These are phyloP conservation scores for Leontopithecus rosalia DNA, from an alignment of 2,797 vertebrate species.

Conservation along the genomic window DNA sequence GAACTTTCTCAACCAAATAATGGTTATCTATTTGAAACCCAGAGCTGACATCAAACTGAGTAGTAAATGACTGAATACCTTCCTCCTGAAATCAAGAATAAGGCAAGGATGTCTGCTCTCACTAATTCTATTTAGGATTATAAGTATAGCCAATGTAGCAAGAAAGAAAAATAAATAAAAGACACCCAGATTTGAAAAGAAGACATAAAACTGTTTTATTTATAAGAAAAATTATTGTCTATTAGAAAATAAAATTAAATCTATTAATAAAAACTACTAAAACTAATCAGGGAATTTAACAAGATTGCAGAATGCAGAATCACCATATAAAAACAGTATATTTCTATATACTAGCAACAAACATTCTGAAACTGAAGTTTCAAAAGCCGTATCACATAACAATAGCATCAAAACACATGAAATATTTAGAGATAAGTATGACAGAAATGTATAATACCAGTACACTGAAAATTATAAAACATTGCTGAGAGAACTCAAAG, in stretches of 20 bases:
- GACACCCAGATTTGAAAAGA: background rate
- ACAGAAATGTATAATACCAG: background rate
- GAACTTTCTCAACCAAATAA: background rate
- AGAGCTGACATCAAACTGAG: background rate
- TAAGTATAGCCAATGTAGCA: background rate
- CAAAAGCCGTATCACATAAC: background rate
- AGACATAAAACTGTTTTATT: background rate
- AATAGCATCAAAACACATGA: background rate
- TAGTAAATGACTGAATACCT: background rate
- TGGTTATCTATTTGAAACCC: background rate
- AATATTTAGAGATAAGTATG: background rate
- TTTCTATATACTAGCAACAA: background rate
- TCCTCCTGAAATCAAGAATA: background rate
- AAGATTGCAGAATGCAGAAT: background rate
- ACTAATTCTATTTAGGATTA: background rate
- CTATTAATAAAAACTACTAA: background rate
- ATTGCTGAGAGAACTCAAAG: background rate
- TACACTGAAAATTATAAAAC: background rate
- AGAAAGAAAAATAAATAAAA: background rate
- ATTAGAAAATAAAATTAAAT: background rate
- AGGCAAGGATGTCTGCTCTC: background rate
- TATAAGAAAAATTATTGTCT: background rate
- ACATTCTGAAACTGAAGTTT: background rate
- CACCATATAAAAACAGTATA: background rate
- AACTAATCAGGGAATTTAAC: background rate